Evolutionary conservation across 2,888 invertebrate species (phyloP).

Genomic region (Acronicta psi): DNA sequence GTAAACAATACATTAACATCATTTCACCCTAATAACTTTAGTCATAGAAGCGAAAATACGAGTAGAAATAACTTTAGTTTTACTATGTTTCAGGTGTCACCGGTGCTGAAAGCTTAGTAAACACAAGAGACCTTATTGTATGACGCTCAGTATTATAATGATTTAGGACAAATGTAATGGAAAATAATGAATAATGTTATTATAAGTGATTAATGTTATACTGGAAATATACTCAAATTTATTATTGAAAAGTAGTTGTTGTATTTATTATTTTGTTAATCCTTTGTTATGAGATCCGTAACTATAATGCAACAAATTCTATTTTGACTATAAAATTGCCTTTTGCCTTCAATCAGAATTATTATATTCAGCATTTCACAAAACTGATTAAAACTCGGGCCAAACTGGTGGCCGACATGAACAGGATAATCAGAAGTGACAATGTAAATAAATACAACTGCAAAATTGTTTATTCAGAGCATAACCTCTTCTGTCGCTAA

Average conservation of each 20-base stretch:
- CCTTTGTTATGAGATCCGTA: no score
- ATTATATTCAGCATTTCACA: no score
- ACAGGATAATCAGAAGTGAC: no score
- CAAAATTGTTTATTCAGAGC: no score
- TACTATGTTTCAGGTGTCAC: slow-evolving; percentile 68
- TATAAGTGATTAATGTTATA: slow-evolving; percentile 12
- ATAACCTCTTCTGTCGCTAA: no score
- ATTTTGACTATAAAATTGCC: no score
- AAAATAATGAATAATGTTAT: no score
- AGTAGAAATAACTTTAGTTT: slow-evolving; percentile 23
- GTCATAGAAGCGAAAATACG: slow-evolving; percentile 13
- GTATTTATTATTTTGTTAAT: background rate
- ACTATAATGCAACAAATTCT: no score
- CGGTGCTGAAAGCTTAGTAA: slow-evolving; percentile 71
- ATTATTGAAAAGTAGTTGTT: slow-evolving; percentile 7
- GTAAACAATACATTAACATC: slow-evolving; percentile 13
- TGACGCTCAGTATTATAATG: slow-evolving; percentile 46
- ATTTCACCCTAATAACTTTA: slow-evolving; percentile 22
- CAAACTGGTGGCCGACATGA: no score
- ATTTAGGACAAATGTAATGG: slow-evolving; percentile 5
- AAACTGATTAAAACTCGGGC: no score
- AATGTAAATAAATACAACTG: no score
- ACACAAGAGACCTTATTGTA: slow-evolving; percentile 70
- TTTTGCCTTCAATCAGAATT: no score
- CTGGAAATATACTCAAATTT: slow-evolving; percentile 34